phyloP scores from a whole-genome alignment of 2,888 invertebrate species.

The Epinotia brunnichana region DNA sequence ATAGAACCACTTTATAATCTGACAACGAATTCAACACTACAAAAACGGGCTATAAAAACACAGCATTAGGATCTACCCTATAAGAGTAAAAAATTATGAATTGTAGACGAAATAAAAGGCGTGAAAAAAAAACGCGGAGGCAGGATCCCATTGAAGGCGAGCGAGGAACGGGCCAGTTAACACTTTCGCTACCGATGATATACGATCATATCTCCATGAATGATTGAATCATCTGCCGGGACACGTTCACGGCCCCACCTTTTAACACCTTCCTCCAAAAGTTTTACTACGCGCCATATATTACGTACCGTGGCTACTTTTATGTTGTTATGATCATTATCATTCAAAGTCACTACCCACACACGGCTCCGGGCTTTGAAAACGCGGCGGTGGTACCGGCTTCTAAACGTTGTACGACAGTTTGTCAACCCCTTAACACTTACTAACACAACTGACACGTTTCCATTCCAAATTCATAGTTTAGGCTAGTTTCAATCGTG shows the following conservation, averaged over 20 bases:
- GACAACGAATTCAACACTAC: slow-evolving; percentile 53
- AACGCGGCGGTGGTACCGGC: slow-evolving; percentile 46
- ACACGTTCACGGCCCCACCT: slow-evolving; percentile 77
- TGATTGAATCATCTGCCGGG: slow-evolving; percentile 81
- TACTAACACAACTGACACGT: not conserved
- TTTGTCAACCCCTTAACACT: not conserved
- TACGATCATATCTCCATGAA: slow-evolving; percentile 80
- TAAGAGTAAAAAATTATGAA: slow-evolving; percentile 63
- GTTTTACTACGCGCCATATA: slow-evolving; percentile 81
- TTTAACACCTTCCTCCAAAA: slow-evolving; percentile 82
- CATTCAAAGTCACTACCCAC: slow-evolving; percentile 79
- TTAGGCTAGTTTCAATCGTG: no score
- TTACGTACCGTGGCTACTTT: slow-evolving; percentile 78
- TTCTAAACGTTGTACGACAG: slow-evolving; percentile 1
- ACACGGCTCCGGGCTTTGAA: slow-evolving; percentile 59
- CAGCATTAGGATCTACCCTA: slow-evolving; percentile 51
- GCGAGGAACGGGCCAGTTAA: slow-evolving; percentile 65
- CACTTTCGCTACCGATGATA: slow-evolving; percentile 80
- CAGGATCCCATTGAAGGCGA: slow-evolving; percentile 67
- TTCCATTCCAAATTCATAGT: not conserved
- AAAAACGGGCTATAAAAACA: slow-evolving; percentile 54
- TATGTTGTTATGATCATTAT: slow-evolving; percentile 81
- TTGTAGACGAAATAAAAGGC: slow-evolving; percentile 67
- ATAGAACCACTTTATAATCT: slow-evolving; percentile 53
- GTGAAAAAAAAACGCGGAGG: slow-evolving; percentile 60